These are phyloP conservation scores for Solenopsis invicta DNA, from an alignment of 1,140 invertebrate genomes.

Conservation along the genomic window DNA sequence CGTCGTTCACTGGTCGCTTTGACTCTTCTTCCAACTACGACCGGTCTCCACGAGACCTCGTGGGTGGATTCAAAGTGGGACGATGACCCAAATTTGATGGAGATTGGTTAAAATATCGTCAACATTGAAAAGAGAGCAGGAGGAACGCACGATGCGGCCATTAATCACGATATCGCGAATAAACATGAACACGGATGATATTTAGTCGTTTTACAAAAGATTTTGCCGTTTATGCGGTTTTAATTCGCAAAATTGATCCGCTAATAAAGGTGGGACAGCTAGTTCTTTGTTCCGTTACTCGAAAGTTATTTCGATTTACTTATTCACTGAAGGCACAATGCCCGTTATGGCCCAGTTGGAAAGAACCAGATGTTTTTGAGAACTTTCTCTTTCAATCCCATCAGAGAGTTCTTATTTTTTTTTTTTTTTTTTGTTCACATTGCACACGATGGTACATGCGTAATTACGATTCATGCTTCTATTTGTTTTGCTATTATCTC, in stretches of 20 bases:
- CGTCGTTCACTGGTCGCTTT: background rate
- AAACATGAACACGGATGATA: background rate
- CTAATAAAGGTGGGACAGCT: background rate
- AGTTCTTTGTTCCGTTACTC: background rate
- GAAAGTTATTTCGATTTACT: slow-evolving; percentile 33
- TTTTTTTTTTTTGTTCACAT: background rate
- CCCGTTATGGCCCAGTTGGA: slow-evolving; percentile 14
- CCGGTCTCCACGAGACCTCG: background rate
- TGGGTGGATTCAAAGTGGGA: slow-evolving; percentile 36
- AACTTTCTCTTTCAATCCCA: slow-evolving; percentile 49
- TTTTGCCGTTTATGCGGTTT: background rate
- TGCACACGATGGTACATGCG: background rate
- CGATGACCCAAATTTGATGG: slow-evolving; percentile 18
- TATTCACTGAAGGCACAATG: background rate
- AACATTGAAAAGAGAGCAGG: background rate
- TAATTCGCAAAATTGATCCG: background rate
- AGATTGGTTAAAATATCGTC: slow-evolving; percentile 6
- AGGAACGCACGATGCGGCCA: background rate
- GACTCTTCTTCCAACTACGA: background rate
- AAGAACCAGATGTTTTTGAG: slow-evolving; percentile 19
- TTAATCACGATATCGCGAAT: slow-evolving; percentile 24
- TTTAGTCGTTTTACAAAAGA: background rate
- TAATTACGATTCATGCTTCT: background rate
- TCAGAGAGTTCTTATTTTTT: background rate
- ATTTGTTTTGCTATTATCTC: background rate